phyloP scores from a whole-genome alignment of 1,140 invertebrate genomes.

The Gonioctena quinquepunctata region DNA sequence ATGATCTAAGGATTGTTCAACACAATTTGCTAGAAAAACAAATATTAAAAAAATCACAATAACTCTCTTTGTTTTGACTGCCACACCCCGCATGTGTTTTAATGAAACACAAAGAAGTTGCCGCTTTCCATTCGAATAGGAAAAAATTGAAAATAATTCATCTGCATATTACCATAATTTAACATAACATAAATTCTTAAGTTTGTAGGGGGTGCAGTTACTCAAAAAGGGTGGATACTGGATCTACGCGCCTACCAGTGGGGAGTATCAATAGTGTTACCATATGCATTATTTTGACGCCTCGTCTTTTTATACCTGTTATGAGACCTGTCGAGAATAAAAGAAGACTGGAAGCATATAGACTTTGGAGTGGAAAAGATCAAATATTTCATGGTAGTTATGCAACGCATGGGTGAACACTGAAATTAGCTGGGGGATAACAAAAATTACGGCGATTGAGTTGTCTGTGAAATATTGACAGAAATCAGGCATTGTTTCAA shows the following conservation, averaged over 20 bases:
- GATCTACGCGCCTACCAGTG: constrained; percentile 6
- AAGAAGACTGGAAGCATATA: neutral
- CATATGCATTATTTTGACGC: neutral
- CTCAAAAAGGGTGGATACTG: constrained; percentile 9
- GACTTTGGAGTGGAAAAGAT: neutral
- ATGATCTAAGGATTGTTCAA: too few species aligned
- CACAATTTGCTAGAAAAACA: too few species aligned
- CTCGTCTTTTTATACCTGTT: neutral
- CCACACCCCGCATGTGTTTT: neutral
- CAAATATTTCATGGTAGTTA: neutral
- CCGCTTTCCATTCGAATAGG: neutral
- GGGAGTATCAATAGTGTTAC: constrained; percentile 14
- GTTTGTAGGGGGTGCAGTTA: constrained; percentile 11
- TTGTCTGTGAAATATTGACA: too few species aligned
- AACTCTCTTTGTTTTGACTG: too few species aligned
- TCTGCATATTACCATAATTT: constrained; percentile 24
- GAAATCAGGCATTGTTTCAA: too few species aligned
- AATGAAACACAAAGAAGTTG: neutral
- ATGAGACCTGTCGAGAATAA: neutral
- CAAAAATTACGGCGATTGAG: too few species aligned
- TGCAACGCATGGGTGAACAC: too few species aligned
- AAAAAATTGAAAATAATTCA: neutral
- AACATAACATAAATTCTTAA: constrained; percentile 25
- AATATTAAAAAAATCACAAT: too few species aligned
- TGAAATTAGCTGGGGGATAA: too few species aligned